Evolutionary conservation across 2,888 invertebrate genomes (phyloP).

Genomic region (Cyclophora albipunctata): DNA sequence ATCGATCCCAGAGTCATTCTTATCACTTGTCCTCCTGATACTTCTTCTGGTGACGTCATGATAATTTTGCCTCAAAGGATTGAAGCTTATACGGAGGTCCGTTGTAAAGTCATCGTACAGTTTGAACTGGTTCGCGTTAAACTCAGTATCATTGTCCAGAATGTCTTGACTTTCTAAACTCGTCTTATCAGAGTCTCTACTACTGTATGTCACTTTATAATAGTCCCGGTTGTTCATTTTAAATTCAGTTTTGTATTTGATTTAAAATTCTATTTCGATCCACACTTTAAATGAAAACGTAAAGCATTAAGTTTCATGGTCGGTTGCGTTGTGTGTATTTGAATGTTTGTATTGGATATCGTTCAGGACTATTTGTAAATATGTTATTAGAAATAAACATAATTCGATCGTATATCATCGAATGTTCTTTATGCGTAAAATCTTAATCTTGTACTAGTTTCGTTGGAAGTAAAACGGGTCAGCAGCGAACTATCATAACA

Average conservation of each 20-base stretch:
- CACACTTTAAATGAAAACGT: conserved; percentile 21
- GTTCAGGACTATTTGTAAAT: conserved; percentile 22
- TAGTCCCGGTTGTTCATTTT: conserved; percentile 62
- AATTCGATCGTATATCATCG: conserved; percentile 7
- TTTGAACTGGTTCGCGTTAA: conserved; percentile 70
- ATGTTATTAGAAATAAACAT: conserved; percentile 3
- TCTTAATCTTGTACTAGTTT: conserved; percentile 26
- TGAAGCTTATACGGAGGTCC: conserved; percentile 58
- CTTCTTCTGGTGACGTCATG: conserved; percentile 37
- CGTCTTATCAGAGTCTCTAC: conserved; percentile 36
- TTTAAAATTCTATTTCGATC: conserved; percentile 21
- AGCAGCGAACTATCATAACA: conserved; percentile 31
- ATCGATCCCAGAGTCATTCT: conserved; percentile 67
- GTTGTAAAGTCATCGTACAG: conserved; percentile 67
- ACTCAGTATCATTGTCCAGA: conserved; percentile 65
- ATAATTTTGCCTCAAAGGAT: conserved; percentile 49
- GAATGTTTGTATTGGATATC: conserved; percentile 48
- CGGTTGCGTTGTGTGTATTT: conserved; percentile 31
- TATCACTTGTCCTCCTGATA: conserved; percentile 43
- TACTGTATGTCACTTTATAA: conserved; percentile 57
- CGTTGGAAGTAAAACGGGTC: conserved; percentile 36
- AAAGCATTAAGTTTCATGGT: conserved; percentile 11
- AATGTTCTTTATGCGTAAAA: conserved; percentile 7
- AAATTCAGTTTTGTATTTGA: conserved; percentile 15
- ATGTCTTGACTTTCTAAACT: conserved; percentile 39